These are phyloP conservation scores for Lordiphosa clarofinis DNA, from an alignment of 1,140 invertebrate genomes.

Conservation along the genomic window DNA sequence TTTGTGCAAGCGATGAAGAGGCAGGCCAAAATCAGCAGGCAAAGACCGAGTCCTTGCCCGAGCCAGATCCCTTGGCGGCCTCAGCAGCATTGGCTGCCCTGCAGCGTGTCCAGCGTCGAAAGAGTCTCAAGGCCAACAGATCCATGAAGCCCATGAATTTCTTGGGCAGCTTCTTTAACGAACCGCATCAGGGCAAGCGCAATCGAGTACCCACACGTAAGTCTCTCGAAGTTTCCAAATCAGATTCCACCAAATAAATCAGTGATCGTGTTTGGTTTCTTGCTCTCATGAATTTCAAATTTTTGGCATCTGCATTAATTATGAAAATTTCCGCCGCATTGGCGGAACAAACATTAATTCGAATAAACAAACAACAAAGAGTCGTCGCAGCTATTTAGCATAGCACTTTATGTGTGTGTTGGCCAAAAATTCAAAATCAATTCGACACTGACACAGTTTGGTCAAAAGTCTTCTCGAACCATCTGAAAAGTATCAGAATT, in stretches of 20 bases:
- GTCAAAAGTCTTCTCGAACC: constrained; percentile 35
- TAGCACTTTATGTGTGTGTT: constrained; percentile 55
- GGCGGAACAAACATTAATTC: constrained; percentile 33
- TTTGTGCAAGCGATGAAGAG: constrained; percentile 54
- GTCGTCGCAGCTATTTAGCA: constrained; percentile 40
- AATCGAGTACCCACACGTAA: constrained; percentile 74
- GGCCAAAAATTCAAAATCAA: constrained; percentile 9
- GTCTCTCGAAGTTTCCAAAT: constrained; percentile 51
- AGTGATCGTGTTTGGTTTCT: constrained; percentile 1
- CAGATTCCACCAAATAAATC: constrained; percentile 6
- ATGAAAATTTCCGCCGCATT: constrained; percentile 24
- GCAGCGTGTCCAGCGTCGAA: constrained; percentile 49
- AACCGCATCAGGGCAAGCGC: constrained; percentile 46
- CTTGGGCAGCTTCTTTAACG: constrained; percentile 70
- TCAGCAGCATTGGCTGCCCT: constrained; percentile 26
- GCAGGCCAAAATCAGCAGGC: constrained; percentile 10
- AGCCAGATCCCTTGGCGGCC: constrained; percentile 21
- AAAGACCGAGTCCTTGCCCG: constrained; percentile 6
- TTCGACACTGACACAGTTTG: constrained; percentile 55
- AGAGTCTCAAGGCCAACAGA: constrained; percentile 71
- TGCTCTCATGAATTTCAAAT: constrained; percentile 10
- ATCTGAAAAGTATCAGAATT: constrained; percentile 19
- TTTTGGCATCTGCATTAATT: constrained; percentile 43
- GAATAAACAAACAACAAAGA: constrained; percentile 9
- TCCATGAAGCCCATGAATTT: constrained; percentile 63